Base-by-base conservation (phyloP, 1,140 invertebrate species). In the Neomicropteryx cornuta region DNA sequence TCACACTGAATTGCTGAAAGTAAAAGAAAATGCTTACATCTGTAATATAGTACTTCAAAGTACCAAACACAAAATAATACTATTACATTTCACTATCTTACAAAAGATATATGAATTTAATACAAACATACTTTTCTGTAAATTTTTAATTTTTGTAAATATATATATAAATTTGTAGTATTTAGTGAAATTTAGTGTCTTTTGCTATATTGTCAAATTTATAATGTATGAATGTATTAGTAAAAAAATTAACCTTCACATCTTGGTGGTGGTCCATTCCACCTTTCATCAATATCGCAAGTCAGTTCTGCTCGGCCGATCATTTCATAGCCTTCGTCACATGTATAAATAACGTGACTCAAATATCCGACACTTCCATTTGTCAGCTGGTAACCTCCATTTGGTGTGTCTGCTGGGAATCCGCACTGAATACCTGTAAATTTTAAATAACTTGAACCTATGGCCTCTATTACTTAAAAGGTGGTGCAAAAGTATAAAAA, bases 181-280 rank as follows among this genome's bases (percentile, higher is more conserved):
- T n/a, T n/a, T n/a, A n/a, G n/a, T n/a, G n/a, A n/a, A n/a, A n/a
- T n/a, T n/a, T n/a, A n/a, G n/a, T n/a, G n/a, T n/a, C n/a, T n/a
- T n/a, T n/a, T n/a, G n/a, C n/a, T n/a, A n/a, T n/a, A n/a, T n/a
- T n/a, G n/a, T n/a, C n/a, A n/a, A n/a, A n/a, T n/a, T n/a, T n/a
- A n/a, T n/a, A n/a, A n/a, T n/a, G n/a, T n/a, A n/a, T n/a, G n/a
- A n/a, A n/a, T n/a, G n/a, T n/a, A n/a, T n/a, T n/a, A n/a, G 21
- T 33, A 16, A 16, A 48, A 44, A 4, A 31, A 39, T 39, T 48
- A 18, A 86, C 82, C 77, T 55, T 90, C 83, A 55, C 88, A 92
- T 47, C 81, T 66, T 4, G 90, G 89, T 39, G 90, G 90, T 18
- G 89, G 89, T 33, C 89, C 90, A 54, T 94, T 91, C 90, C 90